phyloP scores from a whole-genome alignment of 2,113 vertebrate species.

The Rhadina sibilatrix region DNA sequence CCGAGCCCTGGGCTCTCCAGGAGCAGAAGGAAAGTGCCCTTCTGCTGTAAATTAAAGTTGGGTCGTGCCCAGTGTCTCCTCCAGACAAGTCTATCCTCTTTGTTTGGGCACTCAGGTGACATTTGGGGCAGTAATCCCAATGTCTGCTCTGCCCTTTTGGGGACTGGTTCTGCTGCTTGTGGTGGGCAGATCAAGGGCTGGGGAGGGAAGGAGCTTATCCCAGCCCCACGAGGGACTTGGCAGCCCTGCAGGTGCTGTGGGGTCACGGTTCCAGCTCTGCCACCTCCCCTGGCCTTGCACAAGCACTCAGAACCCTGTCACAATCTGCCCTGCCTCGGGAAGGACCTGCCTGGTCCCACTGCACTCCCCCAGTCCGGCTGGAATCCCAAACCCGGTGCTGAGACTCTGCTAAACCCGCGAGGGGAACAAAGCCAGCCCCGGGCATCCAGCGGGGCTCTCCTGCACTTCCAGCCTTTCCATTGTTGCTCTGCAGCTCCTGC shows the following conservation, averaged over 20 bases:
- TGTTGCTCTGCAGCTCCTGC: neutral
- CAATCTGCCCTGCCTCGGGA: too few species aligned
- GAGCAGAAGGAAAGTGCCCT: neutral
- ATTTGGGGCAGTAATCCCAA: neutral
- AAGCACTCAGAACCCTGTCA: neutral
- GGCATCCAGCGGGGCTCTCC: neutral
- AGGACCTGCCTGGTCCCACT: neutral
- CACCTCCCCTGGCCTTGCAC: neutral
- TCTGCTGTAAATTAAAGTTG: accelerated
- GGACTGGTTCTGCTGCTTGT: neutral
- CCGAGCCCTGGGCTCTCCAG: neutral
- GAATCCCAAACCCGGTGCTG: neutral
- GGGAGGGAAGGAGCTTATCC: neutral
- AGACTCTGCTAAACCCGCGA: neutral
- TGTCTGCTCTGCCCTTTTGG: neutral
- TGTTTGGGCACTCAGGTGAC: neutral
- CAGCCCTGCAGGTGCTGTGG: neutral
- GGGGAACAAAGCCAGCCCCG: neutral
- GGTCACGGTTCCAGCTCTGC: neutral
- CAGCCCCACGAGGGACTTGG: neutral
- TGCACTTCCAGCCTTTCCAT: neutral
- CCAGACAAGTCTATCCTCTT: neutral
- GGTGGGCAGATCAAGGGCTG: neutral
- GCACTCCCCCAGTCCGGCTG: neutral
- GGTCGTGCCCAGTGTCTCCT: accelerated